Evolutionary conservation across 2,113 vertebrate genomes (phyloP).

Genomic region (Psilopsiagon aymara): DNA sequence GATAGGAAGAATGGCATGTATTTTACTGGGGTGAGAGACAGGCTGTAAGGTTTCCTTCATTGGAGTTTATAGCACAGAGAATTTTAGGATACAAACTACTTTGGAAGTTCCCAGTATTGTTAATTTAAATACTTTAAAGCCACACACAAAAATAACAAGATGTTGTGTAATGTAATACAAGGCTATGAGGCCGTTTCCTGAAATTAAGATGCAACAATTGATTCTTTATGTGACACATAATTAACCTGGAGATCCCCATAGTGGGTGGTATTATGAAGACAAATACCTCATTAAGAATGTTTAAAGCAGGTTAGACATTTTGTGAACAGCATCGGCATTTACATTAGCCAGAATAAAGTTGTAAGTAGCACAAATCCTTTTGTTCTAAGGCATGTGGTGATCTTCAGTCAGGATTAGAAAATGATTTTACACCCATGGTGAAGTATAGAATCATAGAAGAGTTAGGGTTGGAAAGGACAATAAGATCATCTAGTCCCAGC

Average conservation of each 20-base stretch:
- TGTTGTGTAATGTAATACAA: neutral
- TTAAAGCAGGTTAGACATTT: neutral
- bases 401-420: neutral
- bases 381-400: neutral
- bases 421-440: neutral
- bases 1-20: neutral
- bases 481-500: no score
- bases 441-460: neutral
- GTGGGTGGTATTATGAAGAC: conserved; percentile 9
- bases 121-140: neutral
- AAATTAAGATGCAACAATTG: neutral
- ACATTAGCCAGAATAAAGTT: neutral
- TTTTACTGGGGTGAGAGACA: neutral
- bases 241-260: neutral
- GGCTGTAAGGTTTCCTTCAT: neutral
- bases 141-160: neutral
- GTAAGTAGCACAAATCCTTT: neutral
- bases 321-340: neutral
- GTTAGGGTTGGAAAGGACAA: no score
- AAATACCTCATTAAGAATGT: neutral
- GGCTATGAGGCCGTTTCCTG: neutral
- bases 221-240: neutral
- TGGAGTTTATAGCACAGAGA: neutral
- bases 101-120: neutral
- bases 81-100: neutral